phyloP scores from a whole-genome alignment of 1,140 invertebrate genomes.

The Mya arenaria region DNA sequence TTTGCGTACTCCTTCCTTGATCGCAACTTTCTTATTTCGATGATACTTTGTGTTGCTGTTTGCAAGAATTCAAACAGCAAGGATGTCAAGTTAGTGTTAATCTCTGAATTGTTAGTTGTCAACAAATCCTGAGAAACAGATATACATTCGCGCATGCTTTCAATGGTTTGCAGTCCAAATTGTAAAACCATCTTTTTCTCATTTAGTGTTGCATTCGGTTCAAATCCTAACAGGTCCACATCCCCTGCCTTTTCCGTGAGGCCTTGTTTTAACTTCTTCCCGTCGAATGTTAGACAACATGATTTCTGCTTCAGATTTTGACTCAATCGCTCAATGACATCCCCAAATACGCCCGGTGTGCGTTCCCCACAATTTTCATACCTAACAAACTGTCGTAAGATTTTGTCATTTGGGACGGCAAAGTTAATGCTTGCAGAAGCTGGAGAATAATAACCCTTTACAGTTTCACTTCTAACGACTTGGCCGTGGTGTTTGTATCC shows the following conservation, averaged over 20 bases:
- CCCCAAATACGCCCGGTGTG: neutral
- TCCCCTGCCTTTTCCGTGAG: conserved; percentile 3
- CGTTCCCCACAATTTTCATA: neutral
- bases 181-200: neutral
- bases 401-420: conserved; percentile 44
- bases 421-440: conserved; percentile 36
- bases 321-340: neutral
- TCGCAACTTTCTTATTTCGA: conserved; percentile 19
- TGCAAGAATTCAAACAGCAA: neutral
- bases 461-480: conserved; percentile 1
- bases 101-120: neutral
- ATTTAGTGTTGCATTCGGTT: neutral
- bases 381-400: conserved; percentile 19
- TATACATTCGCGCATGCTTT: neutral
- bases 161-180: neutral
- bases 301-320: neutral
- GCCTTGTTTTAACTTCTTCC: conserved; percentile 4
- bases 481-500: conserved; percentile 51
- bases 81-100: neutral
- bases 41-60: neutral
- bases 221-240: conserved; percentile 12
- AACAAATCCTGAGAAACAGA: neutral
- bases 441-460: neutral
- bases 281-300: conserved; percentile 7
- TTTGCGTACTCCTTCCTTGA: conserved; percentile 46